Evolutionary conservation across 2,797 vertebrate genomes (phyloP).

Genomic region (Crypturellus tataupa): DNA sequence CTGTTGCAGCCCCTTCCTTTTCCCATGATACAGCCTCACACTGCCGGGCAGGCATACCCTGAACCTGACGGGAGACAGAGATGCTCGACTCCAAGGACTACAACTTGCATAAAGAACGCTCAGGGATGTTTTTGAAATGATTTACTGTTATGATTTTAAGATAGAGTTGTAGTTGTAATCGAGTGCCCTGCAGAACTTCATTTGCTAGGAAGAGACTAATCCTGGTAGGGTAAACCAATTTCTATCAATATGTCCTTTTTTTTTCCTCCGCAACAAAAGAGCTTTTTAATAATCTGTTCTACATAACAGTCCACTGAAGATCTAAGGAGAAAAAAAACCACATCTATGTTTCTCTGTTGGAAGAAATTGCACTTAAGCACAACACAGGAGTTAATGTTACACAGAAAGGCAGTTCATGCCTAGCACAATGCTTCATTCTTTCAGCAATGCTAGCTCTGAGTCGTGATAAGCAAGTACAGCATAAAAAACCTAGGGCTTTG

Average conservation of each 20-base stretch:
- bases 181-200: neutral
- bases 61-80: neutral
- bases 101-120: neutral
- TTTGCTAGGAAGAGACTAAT: neutral
- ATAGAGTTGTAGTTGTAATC: neutral
- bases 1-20: neutral
- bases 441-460: slow-evolving; percentile 70
- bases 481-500: slow-evolving; percentile 72
- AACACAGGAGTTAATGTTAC: slow-evolving; percentile 67
- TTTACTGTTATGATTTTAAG: neutral
- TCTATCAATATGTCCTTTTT: neutral
- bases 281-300: neutral
- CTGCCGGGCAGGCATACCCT: neutral
- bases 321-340: neutral
- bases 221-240: neutral
- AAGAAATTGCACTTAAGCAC: slow-evolving; percentile 63
- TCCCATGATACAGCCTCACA: neutral
- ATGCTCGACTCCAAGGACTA: neutral
- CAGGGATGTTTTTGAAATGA: neutral
- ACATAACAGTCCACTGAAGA: neutral
- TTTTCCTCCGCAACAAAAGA: neutral
- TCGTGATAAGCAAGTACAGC: slow-evolving; percentile 75
- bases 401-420: slow-evolving; percentile 75
- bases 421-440: slow-evolving; percentile 74
- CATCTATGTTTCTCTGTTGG: neutral